A percentile compares a stretch with the other conserved stretches of the same genome.
These are phyloP conservation scores for Lynx canadensis DNA, from an alignment of 2,113 vertebrate species.

Conservation along the genomic window DNA sequence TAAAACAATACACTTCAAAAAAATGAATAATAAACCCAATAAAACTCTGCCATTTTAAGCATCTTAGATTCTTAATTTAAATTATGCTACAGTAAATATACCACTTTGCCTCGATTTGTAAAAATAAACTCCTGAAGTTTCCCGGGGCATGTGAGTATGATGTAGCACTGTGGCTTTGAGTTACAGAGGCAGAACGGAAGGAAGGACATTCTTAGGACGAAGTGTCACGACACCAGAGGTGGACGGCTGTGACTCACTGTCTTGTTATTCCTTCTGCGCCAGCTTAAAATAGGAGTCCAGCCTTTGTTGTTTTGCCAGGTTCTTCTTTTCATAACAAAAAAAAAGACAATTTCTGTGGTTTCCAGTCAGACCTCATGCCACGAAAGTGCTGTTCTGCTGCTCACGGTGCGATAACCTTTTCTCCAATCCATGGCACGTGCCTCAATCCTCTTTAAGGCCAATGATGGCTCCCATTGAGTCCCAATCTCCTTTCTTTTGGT, in stretches of 20 bases:
- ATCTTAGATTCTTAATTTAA: conserved; percentile 2
- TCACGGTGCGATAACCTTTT: background rate
- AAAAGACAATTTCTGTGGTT: background rate
- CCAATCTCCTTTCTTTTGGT: background rate
- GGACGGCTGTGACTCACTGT: conserved; percentile 50
- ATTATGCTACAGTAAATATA: background rate
- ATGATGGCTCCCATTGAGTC: background rate
- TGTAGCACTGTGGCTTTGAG: background rate
- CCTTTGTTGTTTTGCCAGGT: conserved; percentile 64
- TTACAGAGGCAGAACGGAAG: background rate
- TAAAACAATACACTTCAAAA: background rate
- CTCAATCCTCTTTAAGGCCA: background rate
- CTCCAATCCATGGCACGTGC: background rate
- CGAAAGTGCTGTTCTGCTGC: background rate
- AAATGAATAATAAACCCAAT: background rate
- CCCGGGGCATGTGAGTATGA: background rate
- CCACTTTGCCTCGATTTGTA: background rate
- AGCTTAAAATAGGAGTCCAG: conserved; percentile 61
- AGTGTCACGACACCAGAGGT: conserved; percentile 44
- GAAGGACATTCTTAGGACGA: background rate
- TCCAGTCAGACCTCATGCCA: background rate
- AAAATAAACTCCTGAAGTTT: background rate
- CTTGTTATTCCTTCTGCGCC: conserved; percentile 53
- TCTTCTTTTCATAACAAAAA: background rate
- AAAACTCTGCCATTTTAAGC: background rate